These are phyloP conservation scores for Pogonomyrmex barbatus DNA, from an alignment of 1,140 invertebrate species.

Conservation along the genomic window DNA sequence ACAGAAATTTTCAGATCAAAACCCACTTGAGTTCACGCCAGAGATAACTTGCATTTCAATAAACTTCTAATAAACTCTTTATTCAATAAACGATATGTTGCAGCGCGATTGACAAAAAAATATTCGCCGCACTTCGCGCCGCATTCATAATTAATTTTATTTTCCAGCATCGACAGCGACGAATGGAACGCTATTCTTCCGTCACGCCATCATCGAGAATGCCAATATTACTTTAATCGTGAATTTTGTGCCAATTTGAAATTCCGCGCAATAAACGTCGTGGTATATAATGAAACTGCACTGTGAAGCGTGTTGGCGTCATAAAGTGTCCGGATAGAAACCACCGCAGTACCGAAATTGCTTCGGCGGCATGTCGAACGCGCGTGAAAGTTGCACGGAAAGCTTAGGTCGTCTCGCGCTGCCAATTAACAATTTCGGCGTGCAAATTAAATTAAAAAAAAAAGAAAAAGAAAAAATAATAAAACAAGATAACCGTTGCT, in stretches of 20 bases:
- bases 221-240: constrained; percentile 63
- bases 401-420: constrained; percentile 39
- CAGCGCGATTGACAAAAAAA: constrained; percentile 34
- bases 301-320: constrained; percentile 40
- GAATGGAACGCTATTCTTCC: constrained; percentile 45
- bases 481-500: background rate
- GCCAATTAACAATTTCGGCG: constrained; percentile 46
- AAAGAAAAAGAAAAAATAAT: background rate
- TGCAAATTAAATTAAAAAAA: constrained; percentile 40
- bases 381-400: constrained; percentile 45
- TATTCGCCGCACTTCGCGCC: background rate
- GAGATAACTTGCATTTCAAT: background rate
- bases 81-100: constrained; percentile 21
- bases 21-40: constrained; percentile 7
- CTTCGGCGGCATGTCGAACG: constrained; percentile 27
- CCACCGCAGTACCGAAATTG: constrained; percentile 43
- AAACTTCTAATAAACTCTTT: constrained; percentile 37
- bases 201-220: constrained; percentile 52
- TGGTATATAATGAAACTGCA: constrained; percentile 52
- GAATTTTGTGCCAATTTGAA: constrained; percentile 59
- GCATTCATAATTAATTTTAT: constrained; percentile 54
- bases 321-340: constrained; percentile 57
- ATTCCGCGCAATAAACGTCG: constrained; percentile 59
- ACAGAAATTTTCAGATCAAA: background rate
- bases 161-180: constrained; percentile 43